phyloP scores from a whole-genome alignment of 2,797 vertebrate species.

The Manis javanica region DNA sequence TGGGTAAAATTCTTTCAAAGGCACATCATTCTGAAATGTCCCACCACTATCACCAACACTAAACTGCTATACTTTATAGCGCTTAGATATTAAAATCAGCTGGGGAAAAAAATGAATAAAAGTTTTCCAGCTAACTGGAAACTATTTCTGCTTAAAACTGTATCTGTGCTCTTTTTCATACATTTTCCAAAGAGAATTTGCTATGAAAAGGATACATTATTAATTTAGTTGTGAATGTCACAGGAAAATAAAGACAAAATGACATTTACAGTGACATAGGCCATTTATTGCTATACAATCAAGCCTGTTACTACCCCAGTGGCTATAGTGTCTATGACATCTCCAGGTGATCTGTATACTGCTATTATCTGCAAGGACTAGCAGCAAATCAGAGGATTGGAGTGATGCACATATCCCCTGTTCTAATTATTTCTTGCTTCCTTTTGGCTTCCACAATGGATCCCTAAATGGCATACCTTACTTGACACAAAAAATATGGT shows the following conservation, averaged over 20 bases:
- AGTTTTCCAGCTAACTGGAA: background rate
- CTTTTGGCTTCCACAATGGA: background rate
- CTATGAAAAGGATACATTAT: background rate
- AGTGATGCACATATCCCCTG: background rate
- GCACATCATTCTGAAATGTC: background rate
- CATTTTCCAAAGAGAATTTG: conserved; percentile 15
- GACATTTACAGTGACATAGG: background rate
- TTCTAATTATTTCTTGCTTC: background rate
- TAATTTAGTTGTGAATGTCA: background rate
- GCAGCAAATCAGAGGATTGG: background rate
- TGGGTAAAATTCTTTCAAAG: background rate
- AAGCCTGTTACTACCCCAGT: background rate
- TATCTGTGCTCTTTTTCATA: background rate
- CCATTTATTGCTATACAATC: background rate
- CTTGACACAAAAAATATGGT: background rate
- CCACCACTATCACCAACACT: background rate
- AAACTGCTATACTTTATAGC: background rate
- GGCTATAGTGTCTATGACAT: background rate
- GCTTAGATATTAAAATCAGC: background rate
- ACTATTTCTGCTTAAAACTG: conserved; percentile 6
- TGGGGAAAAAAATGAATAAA: background rate
- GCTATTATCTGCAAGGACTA: background rate
- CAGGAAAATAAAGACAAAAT: background rate
- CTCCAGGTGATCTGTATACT: background rate
- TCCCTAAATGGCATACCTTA: background rate